Evolutionary conservation across 2,888 invertebrate genomes (phyloP).

Genomic region (Carcina quercana): DNA sequence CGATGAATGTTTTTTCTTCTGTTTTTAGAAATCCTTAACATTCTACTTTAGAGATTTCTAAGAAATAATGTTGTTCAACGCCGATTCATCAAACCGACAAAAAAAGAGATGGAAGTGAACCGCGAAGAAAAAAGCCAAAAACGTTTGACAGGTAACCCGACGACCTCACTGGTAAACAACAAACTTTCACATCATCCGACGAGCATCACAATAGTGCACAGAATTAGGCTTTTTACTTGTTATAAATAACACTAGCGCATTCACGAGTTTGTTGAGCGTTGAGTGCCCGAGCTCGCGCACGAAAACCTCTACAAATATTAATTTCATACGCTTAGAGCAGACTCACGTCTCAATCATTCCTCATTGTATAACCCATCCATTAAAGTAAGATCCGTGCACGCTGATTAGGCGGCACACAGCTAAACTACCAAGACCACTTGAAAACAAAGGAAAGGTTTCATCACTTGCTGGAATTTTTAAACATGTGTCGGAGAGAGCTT

Average conservation of each 20-base stretch:
- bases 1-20: no score
- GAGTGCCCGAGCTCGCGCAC: no score
- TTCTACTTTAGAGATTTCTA: no score
- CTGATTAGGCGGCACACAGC: no score
- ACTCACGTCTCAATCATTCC: constrained; percentile 36
- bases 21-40: no score
- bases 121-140: constrained; percentile 27
- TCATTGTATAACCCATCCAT: constrained; percentile 33
- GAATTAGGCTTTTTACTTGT: constrained; percentile 33
- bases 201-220: constrained; percentile 31
- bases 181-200: constrained; percentile 41
- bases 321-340: constrained; percentile 23
- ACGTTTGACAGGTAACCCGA: constrained; percentile 40
- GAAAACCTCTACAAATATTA: constrained; percentile 37
- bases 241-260: constrained; percentile 22
- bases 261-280: constrained; percentile 18
- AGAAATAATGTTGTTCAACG: constrained; percentile 17
- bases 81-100: constrained; percentile 37
- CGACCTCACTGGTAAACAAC: constrained; percentile 30
- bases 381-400: no score
- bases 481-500: no score
- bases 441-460: no score
- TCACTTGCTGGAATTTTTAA: no score
- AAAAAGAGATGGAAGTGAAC: constrained; percentile 27
- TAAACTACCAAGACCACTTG: no score